phyloP scores from a whole-genome alignment of 2,888 invertebrate species.

The Chrysotoxum bicinctum region DNA sequence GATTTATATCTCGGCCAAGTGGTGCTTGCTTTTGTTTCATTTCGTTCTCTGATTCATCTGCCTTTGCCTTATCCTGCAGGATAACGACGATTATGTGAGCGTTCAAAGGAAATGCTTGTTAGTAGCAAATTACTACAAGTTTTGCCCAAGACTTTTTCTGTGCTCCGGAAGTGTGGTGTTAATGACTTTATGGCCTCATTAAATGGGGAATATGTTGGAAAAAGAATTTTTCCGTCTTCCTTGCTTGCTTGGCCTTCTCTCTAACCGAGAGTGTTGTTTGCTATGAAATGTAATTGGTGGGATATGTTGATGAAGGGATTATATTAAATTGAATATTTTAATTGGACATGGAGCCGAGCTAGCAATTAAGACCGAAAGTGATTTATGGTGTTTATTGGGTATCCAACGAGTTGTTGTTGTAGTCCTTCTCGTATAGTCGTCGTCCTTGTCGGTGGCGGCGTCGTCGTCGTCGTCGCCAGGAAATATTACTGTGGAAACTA shows the following conservation, averaged over 20 bases:
- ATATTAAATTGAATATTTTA: constrained; percentile 50
- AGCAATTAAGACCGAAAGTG: constrained; percentile 47
- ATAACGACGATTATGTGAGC: constrained; percentile 27
- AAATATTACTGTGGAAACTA: constrained; percentile 1
- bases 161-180: constrained; percentile 54
- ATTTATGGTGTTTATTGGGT: constrained; percentile 41
- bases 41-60: constrained; percentile 8
- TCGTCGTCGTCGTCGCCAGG: background rate
- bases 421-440: constrained; percentile 7
- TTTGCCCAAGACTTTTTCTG: constrained; percentile 33
- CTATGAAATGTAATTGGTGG: constrained; percentile 6
- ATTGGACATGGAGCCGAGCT: constrained; percentile 35
- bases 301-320: constrained; percentile 45
- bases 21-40: constrained; percentile 15
- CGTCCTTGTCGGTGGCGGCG: background rate
- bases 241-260: no score
- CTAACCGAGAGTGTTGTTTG: background rate
- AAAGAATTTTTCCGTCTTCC: background rate
- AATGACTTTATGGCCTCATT: constrained; percentile 56
- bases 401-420: background rate
- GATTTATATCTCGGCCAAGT: constrained; percentile 50
- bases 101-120: constrained; percentile 59
- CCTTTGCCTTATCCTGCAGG: constrained; percentile 13
- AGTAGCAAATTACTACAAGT: constrained; percentile 60
- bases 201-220: constrained; percentile 33